phyloP scores from a whole-genome alignment of 2,888 invertebrate genomes.

The Cancer borealis region DNA sequence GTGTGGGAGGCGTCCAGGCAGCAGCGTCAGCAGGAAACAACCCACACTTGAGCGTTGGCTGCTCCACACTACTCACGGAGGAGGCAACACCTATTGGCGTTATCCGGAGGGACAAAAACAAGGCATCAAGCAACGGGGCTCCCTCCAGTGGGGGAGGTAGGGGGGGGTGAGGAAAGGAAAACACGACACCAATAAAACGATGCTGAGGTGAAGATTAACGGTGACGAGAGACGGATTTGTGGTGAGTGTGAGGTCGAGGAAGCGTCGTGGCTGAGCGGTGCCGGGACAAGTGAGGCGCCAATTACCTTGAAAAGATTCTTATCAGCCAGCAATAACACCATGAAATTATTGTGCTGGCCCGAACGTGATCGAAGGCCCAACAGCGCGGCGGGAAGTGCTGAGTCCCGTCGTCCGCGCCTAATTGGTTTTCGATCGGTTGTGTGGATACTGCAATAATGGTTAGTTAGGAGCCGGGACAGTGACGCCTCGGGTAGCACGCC shows the following conservation, averaged over 20 bases:
- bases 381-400: slow-evolving; percentile 47
- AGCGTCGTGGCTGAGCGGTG: slow-evolving; percentile 12
- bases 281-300: slow-evolving; percentile 44
- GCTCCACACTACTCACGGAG: background rate
- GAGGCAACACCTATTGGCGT: background rate
- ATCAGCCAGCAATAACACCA: slow-evolving; percentile 60
- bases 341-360: slow-evolving; percentile 52
- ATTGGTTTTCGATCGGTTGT: slow-evolving; percentile 60
- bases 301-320: slow-evolving; percentile 53
- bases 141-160: background rate
- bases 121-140: background rate
- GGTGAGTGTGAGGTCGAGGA: background rate
- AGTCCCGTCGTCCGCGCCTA: slow-evolving; percentile 52
- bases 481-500: slow-evolving; percentile 35
- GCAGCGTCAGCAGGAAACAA: background rate
- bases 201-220: background rate
- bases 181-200: background rate
- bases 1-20: background rate
- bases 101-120: background rate
- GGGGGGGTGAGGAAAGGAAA: slow-evolving; percentile 4
- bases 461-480: slow-evolving; percentile 47
- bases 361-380: slow-evolving; percentile 56
- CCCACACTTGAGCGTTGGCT: background rate
- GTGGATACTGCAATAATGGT: slow-evolving; percentile 63
- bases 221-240: slow-evolving; percentile 14